Evolutionary conservation across 92 coral and sea anemone genomes (phyloP).

Genomic region (Siderastrea siderea): DNA sequence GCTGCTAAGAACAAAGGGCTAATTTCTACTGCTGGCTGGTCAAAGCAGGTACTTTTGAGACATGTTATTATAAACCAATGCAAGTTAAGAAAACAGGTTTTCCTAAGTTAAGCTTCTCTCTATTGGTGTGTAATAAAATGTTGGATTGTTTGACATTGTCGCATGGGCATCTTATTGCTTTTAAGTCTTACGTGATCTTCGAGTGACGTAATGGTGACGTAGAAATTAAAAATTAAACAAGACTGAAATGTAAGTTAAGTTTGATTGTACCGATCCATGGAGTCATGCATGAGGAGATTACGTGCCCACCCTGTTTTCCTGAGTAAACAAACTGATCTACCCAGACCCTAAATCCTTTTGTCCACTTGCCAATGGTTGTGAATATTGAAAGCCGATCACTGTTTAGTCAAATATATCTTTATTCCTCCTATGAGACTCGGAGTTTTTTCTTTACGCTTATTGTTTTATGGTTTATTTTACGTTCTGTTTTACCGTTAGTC

Average conservation of each 20-base stretch:
- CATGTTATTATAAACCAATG: not conserved
- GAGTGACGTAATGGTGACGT: conserved; percentile 48
- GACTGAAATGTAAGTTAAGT: conserved; percentile 61
- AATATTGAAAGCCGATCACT: too few species aligned
- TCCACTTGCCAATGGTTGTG: too few species aligned
- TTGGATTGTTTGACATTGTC: conserved; percentile 3
- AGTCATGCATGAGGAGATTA: too few species aligned
- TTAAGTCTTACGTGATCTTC: conserved; percentile 50
- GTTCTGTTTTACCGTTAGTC: too few species aligned
- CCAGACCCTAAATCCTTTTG: too few species aligned
- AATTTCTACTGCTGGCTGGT: conserved; percentile 44
- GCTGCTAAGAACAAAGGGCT: conserved; percentile 38
- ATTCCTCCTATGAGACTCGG: too few species aligned
- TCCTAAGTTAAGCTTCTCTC: not conserved
- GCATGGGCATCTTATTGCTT: conserved; percentile 17
- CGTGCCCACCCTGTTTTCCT: too few species aligned
- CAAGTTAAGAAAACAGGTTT: not conserved
- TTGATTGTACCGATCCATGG: conserved; percentile 47
- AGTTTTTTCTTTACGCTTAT: too few species aligned
- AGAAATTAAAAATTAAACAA: conserved; percentile 53
- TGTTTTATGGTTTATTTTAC: too few species aligned
- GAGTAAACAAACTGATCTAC: too few species aligned
- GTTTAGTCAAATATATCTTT: too few species aligned
- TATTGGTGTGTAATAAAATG: too few species aligned
- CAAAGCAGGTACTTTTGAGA: conserved; percentile 6